Percentiles rank a stretch among this genome's conserved stretches.
Conservation (phyloP, 2,888 invertebrate species). For the Limulus polyphemus region DNA sequence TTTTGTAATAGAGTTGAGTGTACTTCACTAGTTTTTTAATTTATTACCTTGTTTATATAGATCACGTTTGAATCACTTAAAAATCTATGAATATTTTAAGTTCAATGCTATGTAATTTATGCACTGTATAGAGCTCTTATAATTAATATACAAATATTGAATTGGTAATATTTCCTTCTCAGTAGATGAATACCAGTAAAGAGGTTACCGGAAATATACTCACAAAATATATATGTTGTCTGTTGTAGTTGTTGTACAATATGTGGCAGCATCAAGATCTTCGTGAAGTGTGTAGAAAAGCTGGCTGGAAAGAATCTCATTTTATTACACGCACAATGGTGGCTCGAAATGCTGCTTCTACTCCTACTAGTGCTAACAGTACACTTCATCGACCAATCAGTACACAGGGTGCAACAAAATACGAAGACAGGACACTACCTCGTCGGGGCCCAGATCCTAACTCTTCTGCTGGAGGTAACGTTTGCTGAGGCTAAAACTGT, state of each 20-base stretch:
- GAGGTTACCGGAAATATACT: too few species aligned
- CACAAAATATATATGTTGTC: slow-evolving; percentile 4
- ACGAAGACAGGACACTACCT: slow-evolving; percentile 84
- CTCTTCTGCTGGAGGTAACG: background rate
- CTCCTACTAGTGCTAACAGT: slow-evolving; percentile 69
- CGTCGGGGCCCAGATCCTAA: slow-evolving; percentile 35
- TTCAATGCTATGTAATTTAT: too few species aligned
- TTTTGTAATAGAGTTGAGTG: too few species aligned
- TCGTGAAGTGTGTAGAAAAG: slow-evolving; percentile 87
- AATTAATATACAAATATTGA: too few species aligned
- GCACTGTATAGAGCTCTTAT: too few species aligned
- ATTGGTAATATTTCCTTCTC: too few species aligned
- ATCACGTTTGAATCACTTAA: too few species aligned
- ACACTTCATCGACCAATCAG: slow-evolving; percentile 92
- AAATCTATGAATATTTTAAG: too few species aligned
- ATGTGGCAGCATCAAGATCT: slow-evolving; percentile 56
- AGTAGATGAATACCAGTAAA: too few species aligned
- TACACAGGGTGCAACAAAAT: slow-evolving; percentile 82
- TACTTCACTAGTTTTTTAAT: too few species aligned
- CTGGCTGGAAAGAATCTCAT: slow-evolving; percentile 92
- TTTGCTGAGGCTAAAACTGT: too few species aligned
- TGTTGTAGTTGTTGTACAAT: slow-evolving; percentile 39
- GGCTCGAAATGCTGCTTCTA: slow-evolving; percentile 34
- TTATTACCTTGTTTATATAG: too few species aligned
- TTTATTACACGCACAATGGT: slow-evolving; percentile 73